Evolutionary conservation across 2,113 vertebrate genomes (phyloP).

Genomic region (Mormyrus lacerda): DNA sequence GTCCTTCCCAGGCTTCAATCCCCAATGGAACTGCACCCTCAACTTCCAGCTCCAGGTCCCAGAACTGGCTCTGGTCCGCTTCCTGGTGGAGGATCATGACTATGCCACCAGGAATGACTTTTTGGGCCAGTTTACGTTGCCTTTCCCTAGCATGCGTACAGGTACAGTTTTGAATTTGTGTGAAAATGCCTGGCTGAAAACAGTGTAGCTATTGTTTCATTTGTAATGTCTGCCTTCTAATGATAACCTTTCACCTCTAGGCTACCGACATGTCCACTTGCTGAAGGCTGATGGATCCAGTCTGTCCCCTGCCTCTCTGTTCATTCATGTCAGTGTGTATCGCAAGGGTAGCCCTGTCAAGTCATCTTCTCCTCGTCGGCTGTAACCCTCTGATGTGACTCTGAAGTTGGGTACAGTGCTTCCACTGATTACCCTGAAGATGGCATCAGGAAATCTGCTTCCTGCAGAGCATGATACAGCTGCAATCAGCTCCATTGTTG

Average conservation of each 20-base stretch:
- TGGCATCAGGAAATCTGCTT: not conserved
- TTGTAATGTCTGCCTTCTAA: not conserved
- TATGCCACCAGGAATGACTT: conserved; percentile 82
- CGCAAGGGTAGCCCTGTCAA: conserved; percentile 39
- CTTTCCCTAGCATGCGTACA: conserved; percentile 73
- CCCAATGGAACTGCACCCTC: conserved; percentile 73
- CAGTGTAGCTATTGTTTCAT: not conserved
- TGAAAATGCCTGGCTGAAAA: not conserved
- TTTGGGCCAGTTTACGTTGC: conserved; percentile 82
- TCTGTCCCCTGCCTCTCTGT: conserved; percentile 77
- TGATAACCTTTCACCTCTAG: conserved; percentile 49
- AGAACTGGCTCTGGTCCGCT: conserved; percentile 80
- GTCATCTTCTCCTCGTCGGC: not conserved
- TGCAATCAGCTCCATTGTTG: not conserved
- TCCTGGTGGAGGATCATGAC: conserved; percentile 87
- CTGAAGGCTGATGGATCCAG: conserved; percentile 73
- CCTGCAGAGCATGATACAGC: not conserved
- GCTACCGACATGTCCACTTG: conserved; percentile 85
- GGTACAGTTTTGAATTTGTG: conserved; percentile 48
- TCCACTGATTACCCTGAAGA: not conserved
- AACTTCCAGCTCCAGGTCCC: conserved; percentile 73
- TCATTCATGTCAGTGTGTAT: conserved; percentile 66
- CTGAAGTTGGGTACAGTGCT: not conserved
- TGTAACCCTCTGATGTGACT: not conserved
- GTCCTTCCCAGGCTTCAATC: conserved; percentile 77